Evolutionary conservation across 2,113 vertebrate genomes (phyloP).

Genomic region (Lanius collurio): DNA sequence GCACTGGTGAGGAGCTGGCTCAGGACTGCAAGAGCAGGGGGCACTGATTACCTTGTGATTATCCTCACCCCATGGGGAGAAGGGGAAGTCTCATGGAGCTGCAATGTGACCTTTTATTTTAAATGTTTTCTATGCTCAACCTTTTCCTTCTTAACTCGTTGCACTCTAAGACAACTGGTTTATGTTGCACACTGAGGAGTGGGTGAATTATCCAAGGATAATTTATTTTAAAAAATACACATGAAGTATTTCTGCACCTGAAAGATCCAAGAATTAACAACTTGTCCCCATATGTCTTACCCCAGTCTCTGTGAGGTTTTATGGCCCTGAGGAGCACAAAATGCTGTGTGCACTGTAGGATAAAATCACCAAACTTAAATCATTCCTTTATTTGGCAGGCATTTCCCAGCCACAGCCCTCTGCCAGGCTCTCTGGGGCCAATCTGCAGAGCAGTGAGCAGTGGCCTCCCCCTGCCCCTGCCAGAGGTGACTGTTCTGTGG

Average conservation of each 20-base stretch:
- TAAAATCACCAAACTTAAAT: background rate
- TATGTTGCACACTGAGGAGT: background rate
- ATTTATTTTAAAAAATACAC: background rate
- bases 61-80: background rate
- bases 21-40: background rate
- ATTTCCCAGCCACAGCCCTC: background rate
- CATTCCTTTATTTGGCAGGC: background rate
- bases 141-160: background rate
- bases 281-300: background rate
- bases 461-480: background rate
- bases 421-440: background rate
- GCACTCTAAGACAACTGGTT: background rate
- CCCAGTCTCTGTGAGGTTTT: background rate
- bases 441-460: background rate
- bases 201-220: background rate
- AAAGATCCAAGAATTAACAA: background rate
- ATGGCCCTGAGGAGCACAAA: background rate
- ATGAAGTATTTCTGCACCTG: background rate
- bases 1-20: background rate
- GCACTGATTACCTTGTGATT: background rate
- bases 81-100: background rate
- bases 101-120: background rate
- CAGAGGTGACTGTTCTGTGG: background rate
- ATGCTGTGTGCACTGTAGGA: background rate
- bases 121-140: background rate